These are phyloP conservation scores for Neopipo cinnamomea DNA, from an alignment of 2,113 vertebrate species.

Conservation along the genomic window DNA sequence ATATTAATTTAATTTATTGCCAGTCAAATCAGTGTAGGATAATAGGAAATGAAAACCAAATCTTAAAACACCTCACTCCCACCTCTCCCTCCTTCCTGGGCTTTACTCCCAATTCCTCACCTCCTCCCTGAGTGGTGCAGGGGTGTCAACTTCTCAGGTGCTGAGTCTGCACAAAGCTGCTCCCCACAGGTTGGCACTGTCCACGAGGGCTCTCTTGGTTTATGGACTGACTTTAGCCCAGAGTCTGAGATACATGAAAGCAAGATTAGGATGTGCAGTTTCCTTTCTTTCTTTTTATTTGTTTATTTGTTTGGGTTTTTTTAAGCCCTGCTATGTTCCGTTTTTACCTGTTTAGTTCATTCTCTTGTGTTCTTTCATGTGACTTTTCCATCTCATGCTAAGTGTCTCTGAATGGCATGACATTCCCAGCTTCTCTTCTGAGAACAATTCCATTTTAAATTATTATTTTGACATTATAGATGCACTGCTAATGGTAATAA, in stretches of 20 bases:
- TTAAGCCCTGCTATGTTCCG: not conserved
- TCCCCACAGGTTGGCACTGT: not conserved
- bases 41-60: not conserved
- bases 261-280: not conserved
- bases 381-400: not conserved
- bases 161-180: not conserved
- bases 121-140: fast-evolving
- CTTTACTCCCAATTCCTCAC: not conserved
- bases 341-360: not conserved
- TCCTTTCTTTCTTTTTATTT: fast-evolving
- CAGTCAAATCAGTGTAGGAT: not conserved
- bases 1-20: not conserved
- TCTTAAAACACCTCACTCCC: not conserved
- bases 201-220: fast-evolving
- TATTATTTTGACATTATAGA: not conserved
- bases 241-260: not conserved
- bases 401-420: not conserved
- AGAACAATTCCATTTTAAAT: not conserved
- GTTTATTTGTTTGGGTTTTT: not conserved
- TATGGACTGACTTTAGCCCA: not conserved
- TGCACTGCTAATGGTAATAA: not conserved
- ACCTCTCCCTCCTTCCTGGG: not conserved
- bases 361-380: not conserved
- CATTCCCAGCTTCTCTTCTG: not conserved
- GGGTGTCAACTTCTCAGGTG: not conserved